phyloP scores from a whole-genome alignment of 2,113 vertebrate species.

The Megaptera novaeangliae region DNA sequence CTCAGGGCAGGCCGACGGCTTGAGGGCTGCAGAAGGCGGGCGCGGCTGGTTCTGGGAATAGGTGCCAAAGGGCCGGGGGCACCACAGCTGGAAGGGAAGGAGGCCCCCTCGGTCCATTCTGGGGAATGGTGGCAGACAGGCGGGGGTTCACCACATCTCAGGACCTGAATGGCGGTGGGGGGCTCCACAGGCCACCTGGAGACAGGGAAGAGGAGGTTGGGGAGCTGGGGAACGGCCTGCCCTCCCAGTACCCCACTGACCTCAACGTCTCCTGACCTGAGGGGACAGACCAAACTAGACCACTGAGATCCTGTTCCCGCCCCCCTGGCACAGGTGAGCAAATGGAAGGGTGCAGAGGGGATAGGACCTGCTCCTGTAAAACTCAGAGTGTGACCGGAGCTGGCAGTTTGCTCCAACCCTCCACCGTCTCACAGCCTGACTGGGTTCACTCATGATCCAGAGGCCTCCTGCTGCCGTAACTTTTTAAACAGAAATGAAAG shows the following conservation, averaged over 20 bases:
- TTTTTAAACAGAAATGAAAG: neutral
- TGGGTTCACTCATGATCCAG: neutral
- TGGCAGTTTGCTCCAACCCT: neutral
- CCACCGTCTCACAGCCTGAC: neutral
- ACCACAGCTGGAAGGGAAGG: slow-evolving; percentile 94
- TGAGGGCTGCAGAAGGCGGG: slow-evolving; percentile 25
- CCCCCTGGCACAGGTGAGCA: neutral
- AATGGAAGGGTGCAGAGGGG: neutral
- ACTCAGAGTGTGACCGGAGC: neutral
- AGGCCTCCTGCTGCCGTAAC: neutral
- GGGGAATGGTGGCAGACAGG: slow-evolving; percentile 16
- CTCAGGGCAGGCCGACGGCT: slow-evolving; percentile 75
- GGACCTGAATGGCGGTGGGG: neutral
- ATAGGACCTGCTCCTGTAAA: neutral
- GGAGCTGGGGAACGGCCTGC: neutral
- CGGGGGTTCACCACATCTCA: slow-evolving; percentile 39
- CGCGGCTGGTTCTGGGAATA: slow-evolving; percentile 90
- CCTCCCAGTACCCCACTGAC: neutral
- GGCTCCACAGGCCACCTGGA: slow-evolving; percentile 42
- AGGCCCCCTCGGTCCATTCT: slow-evolving; percentile 92
- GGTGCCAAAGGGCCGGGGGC: slow-evolving; percentile 92
- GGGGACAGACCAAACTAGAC: neutral
- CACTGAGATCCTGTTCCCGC: neutral
- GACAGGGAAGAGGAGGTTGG: slow-evolving; percentile 7
- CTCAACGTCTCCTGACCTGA: neutral